Base-by-base conservation (phyloP, 2,888 invertebrate species). In the Mesopsocus fuscifrons region DNA sequence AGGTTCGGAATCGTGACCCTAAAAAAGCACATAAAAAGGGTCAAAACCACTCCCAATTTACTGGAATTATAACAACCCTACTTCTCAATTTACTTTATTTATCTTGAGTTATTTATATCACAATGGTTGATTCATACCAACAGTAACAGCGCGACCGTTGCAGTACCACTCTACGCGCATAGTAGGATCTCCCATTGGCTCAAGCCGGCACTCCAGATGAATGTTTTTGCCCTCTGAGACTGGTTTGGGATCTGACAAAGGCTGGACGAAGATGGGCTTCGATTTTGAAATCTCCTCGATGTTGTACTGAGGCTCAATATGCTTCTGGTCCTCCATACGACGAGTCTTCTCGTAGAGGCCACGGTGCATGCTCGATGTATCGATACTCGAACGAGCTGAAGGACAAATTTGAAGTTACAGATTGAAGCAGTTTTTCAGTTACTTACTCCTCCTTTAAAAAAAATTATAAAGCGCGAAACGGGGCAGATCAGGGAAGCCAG, bases 141-240 rank as follows among this genome's bases (percentile, higher is more conserved):
- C 81, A 22, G 89, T 87, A 13, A 85, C 76, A 6, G 85, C 74
- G 54, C 76, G 74, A 21, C 91, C 94, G 61, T 97, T 92, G 55
- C 85, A 88, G 72, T 82, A 91, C 92, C 91, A 92, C 62, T 89
- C 85, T 1, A 91, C 89, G 54, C 85, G 71, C 85, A 92, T 87
- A 0, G 89, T 88, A 3, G 92, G 92, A 60, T 94, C 92, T 33
- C 89, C 89, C 80, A 91, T 87, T 2, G 92, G 92, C 59, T 92
- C 88, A 51, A 94, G 63, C 41, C 89, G 74, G 56, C 89, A 89
- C 62, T 92, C 91, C 35, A 91, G 65, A 55, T 91, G 89, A 55
- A 89, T 81, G 55, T 88, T 87, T 58, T 81, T 83, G 34, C 88
- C 87, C 63, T 91, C 89, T 47, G 76, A 74, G 15, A 87, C 69